These are phyloP conservation scores for Melikaiella ostensackeni DNA, from an alignment of 2,888 invertebrate species.

Conservation along the genomic window DNA sequence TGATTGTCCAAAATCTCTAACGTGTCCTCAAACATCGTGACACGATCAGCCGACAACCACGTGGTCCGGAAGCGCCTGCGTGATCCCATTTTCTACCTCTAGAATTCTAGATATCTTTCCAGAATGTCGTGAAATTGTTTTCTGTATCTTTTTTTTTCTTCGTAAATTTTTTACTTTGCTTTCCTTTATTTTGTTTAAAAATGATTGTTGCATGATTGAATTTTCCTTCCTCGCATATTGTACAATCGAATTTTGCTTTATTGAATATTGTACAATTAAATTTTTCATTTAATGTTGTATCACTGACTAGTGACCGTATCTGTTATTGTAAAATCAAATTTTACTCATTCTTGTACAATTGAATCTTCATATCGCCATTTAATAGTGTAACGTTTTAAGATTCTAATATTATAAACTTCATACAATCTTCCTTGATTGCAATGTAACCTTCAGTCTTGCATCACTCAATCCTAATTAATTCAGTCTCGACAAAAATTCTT, in stretches of 20 bases:
- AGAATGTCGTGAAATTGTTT: slow-evolving; percentile 3
- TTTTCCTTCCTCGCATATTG: not conserved
- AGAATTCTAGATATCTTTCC: slow-evolving; percentile 32
- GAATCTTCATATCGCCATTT: not conserved
- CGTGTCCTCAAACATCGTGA: slow-evolving; percentile 56
- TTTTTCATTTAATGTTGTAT: not conserved
- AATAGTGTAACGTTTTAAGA: too few species aligned
- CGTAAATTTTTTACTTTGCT: not conserved
- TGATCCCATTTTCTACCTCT: slow-evolving; percentile 59
- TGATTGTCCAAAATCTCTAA: slow-evolving; percentile 64
- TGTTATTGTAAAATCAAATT: not conserved
- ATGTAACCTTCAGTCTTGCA: not conserved
- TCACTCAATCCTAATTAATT: not conserved
- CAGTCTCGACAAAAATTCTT: not conserved
- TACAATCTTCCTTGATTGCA: not conserved
- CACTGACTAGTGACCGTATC: not conserved
- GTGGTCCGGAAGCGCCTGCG: slow-evolving; percentile 74
- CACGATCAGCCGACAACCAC: slow-evolving; percentile 67
- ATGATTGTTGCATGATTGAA: not conserved
- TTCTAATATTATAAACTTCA: not conserved
- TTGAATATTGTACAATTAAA: not conserved
- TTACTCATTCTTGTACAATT: not conserved
- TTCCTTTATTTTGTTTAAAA: not conserved
- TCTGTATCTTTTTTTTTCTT: not conserved
- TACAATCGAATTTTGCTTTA: not conserved